Evolutionary conservation across 1,140 invertebrate species (phyloP).

Genomic region (Polypedilum pembai): DNA sequence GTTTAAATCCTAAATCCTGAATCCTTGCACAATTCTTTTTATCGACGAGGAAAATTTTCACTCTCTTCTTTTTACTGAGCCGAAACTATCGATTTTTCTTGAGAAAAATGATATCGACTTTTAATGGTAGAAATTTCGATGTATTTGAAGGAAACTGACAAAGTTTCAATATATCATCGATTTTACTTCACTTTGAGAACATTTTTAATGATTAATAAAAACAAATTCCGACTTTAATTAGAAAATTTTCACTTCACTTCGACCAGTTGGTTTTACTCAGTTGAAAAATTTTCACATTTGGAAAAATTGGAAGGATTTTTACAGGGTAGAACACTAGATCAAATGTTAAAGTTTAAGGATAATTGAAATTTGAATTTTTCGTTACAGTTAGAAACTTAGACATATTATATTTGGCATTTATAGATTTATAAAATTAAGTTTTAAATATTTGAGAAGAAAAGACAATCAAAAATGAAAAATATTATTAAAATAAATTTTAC

Average conservation of each 20-base stretch:
- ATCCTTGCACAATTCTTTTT: neutral
- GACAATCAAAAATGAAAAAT: too few relatives aligned
- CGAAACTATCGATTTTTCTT: conserved; percentile 26
- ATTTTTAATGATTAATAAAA: neutral
- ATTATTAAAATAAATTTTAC: too few relatives aligned
- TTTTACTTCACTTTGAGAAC: neutral
- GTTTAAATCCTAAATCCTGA: neutral
- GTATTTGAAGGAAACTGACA: too few relatives aligned
- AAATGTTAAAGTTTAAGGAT: neutral
- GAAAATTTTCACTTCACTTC: neutral
- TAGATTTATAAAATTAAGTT: too few relatives aligned
- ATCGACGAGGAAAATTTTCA: neutral
- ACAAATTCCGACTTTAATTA: neutral
- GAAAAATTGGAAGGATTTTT: conserved; percentile 15
- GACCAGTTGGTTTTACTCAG: neutral
- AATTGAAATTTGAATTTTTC: neutral
- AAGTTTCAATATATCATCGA: neutral
- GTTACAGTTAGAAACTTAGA: neutral
- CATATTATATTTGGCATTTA: too few relatives aligned
- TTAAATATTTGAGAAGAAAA: too few relatives aligned
- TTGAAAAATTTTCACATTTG: conserved; percentile 21
- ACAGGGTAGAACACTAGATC: neutral
- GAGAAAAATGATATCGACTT: neutral
- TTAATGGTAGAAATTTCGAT: too few relatives aligned
- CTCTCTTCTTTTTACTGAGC: conserved; percentile 19